phyloP scores from a whole-genome alignment of 1,140 invertebrate genomes.

The Drosophila arizonae region DNA sequence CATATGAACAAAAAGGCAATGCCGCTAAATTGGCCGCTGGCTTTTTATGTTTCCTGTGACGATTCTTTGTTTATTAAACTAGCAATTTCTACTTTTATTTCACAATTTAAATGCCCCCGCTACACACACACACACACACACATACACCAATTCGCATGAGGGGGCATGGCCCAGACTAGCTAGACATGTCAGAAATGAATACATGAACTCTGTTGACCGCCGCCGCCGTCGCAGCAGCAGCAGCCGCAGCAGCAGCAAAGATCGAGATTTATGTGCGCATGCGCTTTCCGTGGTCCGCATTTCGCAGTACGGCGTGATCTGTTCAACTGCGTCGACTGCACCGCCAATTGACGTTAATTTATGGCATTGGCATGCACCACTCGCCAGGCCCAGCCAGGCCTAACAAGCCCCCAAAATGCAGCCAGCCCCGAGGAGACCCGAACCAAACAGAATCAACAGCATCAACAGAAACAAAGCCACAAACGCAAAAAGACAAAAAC shows the following conservation, averaged over 20 bases:
- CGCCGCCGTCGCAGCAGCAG: constrained; percentile 4
- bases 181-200: constrained; percentile 77
- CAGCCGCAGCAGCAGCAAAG: constrained; percentile 21
- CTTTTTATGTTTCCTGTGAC: constrained; percentile 80
- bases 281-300: constrained; percentile 32
- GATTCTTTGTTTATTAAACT: constrained; percentile 56
- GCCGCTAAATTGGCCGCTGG: constrained; percentile 73
- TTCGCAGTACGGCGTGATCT: constrained; percentile 36
- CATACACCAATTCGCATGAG: not conserved
- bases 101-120: constrained; percentile 68
- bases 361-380: constrained; percentile 69
- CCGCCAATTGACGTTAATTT: constrained; percentile 79
- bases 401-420: constrained; percentile 57
- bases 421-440: constrained; percentile 18
- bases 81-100: constrained; percentile 80
- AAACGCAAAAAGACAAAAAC: constrained; percentile 25
- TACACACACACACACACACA: constrained; percentile 15
- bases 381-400: constrained; percentile 41
- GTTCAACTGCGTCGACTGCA: constrained; percentile 35
- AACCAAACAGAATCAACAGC: not conserved
- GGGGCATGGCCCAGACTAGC: constrained; percentile 9
- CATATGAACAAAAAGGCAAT: constrained; percentile 48
- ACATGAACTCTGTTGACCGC: constrained; percentile 78
- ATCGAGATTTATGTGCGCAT: constrained; percentile 78
- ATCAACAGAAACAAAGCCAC: constrained; percentile 52